phyloP scores from a whole-genome alignment of 2,113 vertebrate species.

The Leucosticte australis region DNA sequence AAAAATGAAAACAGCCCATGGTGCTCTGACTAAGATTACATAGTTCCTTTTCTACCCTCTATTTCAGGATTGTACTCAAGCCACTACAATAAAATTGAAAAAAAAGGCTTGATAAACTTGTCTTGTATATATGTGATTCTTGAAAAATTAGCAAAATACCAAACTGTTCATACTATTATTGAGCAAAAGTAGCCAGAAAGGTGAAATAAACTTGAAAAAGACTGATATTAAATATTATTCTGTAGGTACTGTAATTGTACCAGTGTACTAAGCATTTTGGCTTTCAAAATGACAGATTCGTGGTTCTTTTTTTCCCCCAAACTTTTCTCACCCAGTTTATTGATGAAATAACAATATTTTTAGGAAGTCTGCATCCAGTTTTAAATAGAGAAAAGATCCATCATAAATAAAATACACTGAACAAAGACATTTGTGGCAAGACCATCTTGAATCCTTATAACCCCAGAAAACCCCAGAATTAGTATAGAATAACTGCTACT shows the following conservation, averaged over 20 bases:
- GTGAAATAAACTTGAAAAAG: background rate
- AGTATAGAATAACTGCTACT: background rate
- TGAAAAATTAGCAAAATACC: background rate
- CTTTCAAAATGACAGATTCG: background rate
- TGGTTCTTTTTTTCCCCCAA: background rate
- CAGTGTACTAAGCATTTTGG: background rate
- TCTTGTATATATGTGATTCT: background rate
- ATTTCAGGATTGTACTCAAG: background rate
- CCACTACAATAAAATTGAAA: background rate
- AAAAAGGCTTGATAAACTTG: background rate
- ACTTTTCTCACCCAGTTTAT: background rate
- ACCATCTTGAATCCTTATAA: background rate
- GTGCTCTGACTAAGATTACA: background rate
- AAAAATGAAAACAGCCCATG: background rate
- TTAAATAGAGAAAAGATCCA: background rate
- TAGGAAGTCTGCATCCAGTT: background rate
- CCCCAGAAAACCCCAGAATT: background rate
- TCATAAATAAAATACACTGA: background rate
- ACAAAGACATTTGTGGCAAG: background rate
- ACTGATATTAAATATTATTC: background rate
- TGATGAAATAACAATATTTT: background rate
- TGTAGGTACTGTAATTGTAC: background rate
- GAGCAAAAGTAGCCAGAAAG: background rate
- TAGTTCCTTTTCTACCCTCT: background rate
- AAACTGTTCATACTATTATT: background rate